A percentile compares a stretch with the other conserved stretches of the same genome.
phyloP scores from a whole-genome alignment of 2,888 invertebrate species.

The Amphipyra tragopoginis region DNA sequence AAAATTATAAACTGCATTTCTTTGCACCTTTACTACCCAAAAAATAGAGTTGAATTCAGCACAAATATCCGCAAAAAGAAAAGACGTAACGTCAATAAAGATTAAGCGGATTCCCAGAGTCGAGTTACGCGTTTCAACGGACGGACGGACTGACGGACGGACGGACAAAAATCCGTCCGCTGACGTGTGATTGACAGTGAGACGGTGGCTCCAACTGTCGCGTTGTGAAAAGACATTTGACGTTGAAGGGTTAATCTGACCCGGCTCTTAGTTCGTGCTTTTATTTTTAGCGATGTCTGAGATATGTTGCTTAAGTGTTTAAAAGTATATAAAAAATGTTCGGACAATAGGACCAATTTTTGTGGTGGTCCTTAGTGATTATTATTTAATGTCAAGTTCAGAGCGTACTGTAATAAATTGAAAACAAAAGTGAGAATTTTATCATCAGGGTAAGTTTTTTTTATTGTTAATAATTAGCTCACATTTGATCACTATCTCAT shows the following conservation, averaged over 20 bases:
- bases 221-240: constrained; percentile 56
- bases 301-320: constrained; percentile 29
- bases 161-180: constrained; percentile 70
- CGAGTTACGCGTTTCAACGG: constrained; percentile 67
- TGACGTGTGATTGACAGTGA: constrained; percentile 77
- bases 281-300: constrained; percentile 44
- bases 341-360: constrained; percentile 5
- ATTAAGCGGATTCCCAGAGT: constrained; percentile 75
- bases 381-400: no score
- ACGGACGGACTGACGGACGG: constrained; percentile 71
- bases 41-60: constrained; percentile 33
- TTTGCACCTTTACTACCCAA: neutral
- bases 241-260: constrained; percentile 65
- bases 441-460: no score
- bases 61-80: constrained; percentile 34
- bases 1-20: constrained; percentile 18
- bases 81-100: constrained; percentile 74
- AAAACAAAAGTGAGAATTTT: no score
- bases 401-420: no score
- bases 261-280: constrained; percentile 43
- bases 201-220: constrained; percentile 61
- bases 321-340: constrained; percentile 11
- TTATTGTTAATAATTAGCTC: no score
- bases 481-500: no score
- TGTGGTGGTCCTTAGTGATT: neutral